These are phyloP conservation scores for Cisticola juncidis DNA, from an alignment of 2,113 vertebrate species.

Conservation along the genomic window DNA sequence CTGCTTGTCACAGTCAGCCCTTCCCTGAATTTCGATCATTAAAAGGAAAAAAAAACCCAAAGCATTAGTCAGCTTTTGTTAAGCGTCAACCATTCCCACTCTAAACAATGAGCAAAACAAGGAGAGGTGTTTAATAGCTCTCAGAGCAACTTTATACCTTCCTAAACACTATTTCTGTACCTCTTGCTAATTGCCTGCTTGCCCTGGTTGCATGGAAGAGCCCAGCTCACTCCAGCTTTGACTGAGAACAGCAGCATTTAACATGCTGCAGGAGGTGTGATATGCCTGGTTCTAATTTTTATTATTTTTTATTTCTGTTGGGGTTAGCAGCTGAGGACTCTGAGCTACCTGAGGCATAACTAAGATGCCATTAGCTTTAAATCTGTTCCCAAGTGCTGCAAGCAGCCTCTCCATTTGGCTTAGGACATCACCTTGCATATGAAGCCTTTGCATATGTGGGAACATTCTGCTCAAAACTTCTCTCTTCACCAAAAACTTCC, in stretches of 20 bases:
- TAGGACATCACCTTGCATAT: background rate
- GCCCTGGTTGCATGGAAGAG: background rate
- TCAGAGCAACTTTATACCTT: constrained; percentile 37
- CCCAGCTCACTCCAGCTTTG: background rate
- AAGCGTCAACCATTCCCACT: constrained; percentile 8
- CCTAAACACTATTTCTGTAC: background rate
- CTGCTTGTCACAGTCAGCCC: background rate
- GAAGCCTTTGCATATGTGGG: background rate
- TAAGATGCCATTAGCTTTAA: constrained; percentile 28
- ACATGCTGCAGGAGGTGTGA: background rate
- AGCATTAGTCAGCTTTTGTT: constrained; percentile 37
- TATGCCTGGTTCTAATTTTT: background rate
- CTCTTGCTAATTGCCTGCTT: constrained; percentile 24
- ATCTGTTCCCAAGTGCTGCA: background rate
- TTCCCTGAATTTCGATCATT: background rate
- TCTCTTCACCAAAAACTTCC: background rate
- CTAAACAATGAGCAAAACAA: background rate
- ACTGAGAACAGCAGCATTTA: background rate
- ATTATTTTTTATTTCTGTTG: constrained; percentile 18
- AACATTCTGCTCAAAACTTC: background rate
- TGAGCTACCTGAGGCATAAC: background rate
- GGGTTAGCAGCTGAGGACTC: background rate
- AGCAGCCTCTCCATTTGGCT: background rate
- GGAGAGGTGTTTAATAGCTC: constrained; percentile 12
- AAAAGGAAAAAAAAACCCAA: background rate